A percentile compares a stretch with the other conserved stretches of the same genome.
Conservation (phyloP, 2,888 invertebrate species). For the Caenorhabditis sp. region DNA sequence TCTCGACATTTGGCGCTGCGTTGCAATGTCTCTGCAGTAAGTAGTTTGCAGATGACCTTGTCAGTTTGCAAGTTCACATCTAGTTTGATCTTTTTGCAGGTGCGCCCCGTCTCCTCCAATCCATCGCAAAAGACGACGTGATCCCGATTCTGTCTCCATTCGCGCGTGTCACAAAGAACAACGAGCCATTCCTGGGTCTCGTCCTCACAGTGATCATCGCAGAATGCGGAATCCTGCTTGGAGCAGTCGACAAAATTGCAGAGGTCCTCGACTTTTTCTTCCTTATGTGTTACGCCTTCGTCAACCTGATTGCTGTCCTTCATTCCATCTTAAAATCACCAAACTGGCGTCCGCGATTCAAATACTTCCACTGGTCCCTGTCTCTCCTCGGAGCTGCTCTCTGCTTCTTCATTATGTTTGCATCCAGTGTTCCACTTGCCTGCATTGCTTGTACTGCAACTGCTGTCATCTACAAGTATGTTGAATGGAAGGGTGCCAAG, state of each 20-base stretch:
- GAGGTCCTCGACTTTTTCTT: conserved; percentile 90
- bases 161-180: conserved; percentile 94
- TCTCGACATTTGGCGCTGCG: conserved; percentile 98
- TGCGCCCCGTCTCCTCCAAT: conserved; percentile 88
- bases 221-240: conserved; percentile 88
- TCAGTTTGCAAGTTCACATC: conserved; percentile 8
- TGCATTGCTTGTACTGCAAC: conserved; percentile 95
- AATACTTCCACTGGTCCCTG: conserved; percentile 97
- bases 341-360: conserved; percentile 98
- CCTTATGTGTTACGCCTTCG: conserved; percentile 99
- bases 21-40: conserved; percentile 90
- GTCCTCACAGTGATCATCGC: conserved; percentile 89
- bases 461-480: conserved; percentile 95
- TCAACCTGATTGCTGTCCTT: conserved; percentile 97
- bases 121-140: conserved; percentile 97
- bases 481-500: conserved; percentile 97
- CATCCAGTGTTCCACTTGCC: conserved; percentile 97
- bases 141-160: conserved; percentile 97
- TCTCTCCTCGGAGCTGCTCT: conserved; percentile 92
- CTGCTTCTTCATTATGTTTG: conserved; percentile 97
- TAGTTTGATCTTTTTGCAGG: conserved; percentile 82
- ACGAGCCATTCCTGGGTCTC: conserved; percentile 96
- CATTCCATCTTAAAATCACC: conserved; percentile 95
- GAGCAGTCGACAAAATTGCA: conserved; percentile 97
- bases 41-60: conserved; percentile 16